These are phyloP conservation scores for Neuroterus valhalla DNA, from an alignment of 1,140 invertebrate genomes.

Conservation along the genomic window DNA sequence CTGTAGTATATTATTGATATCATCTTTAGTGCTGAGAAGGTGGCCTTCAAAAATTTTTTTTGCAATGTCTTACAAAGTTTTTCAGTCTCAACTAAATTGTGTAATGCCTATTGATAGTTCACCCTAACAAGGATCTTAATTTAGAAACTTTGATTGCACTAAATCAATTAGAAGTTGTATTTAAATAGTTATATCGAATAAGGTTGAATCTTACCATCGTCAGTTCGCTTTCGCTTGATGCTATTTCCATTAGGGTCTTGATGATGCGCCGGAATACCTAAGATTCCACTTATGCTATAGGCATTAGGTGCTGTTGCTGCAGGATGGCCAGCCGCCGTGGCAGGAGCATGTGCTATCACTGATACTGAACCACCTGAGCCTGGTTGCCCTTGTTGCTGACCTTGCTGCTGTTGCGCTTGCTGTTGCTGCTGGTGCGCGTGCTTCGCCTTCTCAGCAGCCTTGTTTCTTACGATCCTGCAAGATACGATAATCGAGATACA, in stretches of 20 bases:
- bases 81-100: no score
- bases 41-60: no score
- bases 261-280: slow-evolving; percentile 87
- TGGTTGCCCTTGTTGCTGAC: slow-evolving; percentile 73
- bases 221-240: slow-evolving; percentile 83
- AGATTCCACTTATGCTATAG: slow-evolving; percentile 97
- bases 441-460: slow-evolving; percentile 96
- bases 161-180: background rate
- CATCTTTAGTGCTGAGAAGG: no score
- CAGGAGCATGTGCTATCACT: slow-evolving; percentile 82
- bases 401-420: slow-evolving; percentile 77
- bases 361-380: slow-evolving; percentile 76
- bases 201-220: slow-evolving; percentile 77
- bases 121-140: no score
- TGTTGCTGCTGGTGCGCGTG: slow-evolving; percentile 89
- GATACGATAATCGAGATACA: slow-evolving; percentile 31
- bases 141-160: no score
- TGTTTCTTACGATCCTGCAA: slow-evolving; percentile 94
- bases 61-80: no score
- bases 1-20: no score
- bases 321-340: slow-evolving; percentile 76
- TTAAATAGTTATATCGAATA: slow-evolving; percentile 37
- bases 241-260: slow-evolving; percentile 83
- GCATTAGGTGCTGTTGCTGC: slow-evolving; percentile 74
- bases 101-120: no score